These are phyloP conservation scores for Pomatorhinus ruficollis DNA, from an alignment of 2,113 vertebrate species.

Conservation along the genomic window DNA sequence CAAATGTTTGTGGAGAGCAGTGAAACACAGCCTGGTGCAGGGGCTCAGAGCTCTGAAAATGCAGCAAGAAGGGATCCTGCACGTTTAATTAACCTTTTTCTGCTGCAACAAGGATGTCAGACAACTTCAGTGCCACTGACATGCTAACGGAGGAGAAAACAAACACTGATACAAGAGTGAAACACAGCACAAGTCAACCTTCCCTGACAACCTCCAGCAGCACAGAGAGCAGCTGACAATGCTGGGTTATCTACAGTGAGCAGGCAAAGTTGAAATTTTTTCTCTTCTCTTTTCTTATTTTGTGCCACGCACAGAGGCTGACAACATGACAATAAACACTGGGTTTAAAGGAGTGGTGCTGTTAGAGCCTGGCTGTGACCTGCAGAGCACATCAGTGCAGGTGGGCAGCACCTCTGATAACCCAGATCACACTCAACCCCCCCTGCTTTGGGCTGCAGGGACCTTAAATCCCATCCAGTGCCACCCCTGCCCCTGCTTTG, in stretches of 20 bases:
- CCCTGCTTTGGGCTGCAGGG: background rate
- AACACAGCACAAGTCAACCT: background rate
- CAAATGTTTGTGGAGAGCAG: background rate
- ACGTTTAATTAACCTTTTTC: conserved; percentile 58
- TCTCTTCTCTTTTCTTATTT: background rate
- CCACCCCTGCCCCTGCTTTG: background rate
- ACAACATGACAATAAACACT: background rate
- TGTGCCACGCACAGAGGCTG: background rate
- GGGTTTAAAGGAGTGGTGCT: background rate
- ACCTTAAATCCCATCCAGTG: rapidly evolving
- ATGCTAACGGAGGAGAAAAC: background rate
- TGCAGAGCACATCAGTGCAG: background rate
- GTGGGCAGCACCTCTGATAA: background rate
- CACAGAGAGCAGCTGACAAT: background rate
- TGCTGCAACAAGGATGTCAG: conserved; percentile 8
- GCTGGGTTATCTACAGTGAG: conserved; percentile 18
- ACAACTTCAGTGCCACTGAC: conserved; percentile 3
- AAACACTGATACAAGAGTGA: background rate
- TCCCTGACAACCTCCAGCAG: conserved; percentile 15
- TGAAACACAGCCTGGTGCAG: background rate
- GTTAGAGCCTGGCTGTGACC: background rate
- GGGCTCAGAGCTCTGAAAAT: background rate
- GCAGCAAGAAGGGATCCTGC: background rate
- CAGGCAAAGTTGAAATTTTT: background rate
- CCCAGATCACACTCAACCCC: background rate